Percentiles rank a stretch among this genome's conserved stretches.
Evolutionary conservation across 2,797 vertebrate genomes (phyloP).

Genomic region (Melanitta fusca): DNA sequence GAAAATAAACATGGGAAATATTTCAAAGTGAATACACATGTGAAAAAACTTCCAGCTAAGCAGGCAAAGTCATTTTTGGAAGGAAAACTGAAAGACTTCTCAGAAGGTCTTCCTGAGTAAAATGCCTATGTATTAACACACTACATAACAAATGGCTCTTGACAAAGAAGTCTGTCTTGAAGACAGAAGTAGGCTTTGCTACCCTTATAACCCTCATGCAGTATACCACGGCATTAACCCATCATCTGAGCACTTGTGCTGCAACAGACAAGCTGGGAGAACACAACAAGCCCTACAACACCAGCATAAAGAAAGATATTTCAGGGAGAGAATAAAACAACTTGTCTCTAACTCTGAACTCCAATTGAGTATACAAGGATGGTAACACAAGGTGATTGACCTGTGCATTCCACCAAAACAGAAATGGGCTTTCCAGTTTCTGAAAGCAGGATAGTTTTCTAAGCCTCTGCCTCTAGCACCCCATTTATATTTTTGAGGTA

Average conservation of each 20-base stretch:
- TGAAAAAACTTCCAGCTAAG: not conserved
- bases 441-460: not conserved
- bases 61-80: not conserved
- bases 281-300: not conserved
- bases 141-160: not conserved
- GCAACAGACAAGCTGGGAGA: not conserved
- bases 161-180: not conserved
- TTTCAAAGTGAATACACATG: not conserved
- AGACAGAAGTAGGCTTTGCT: not conserved
- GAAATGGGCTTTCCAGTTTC: not conserved
- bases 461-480: not conserved
- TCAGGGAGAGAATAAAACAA: not conserved
- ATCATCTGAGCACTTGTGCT: not conserved
- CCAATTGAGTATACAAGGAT: not conserved
- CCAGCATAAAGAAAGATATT: fast-evolving
- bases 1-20: not conserved
- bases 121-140: not conserved
- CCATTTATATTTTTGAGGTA: not conserved
- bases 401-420: not conserved
- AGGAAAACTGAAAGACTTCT: not conserved
- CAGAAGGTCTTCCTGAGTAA: not conserved
- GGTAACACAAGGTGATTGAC: not conserved
- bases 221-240: not conserved
- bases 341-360: not conserved
- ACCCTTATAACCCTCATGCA: not conserved